Conservation (phyloP, 2,888 invertebrate species). For the Caenorhabditis angaria region DNA sequence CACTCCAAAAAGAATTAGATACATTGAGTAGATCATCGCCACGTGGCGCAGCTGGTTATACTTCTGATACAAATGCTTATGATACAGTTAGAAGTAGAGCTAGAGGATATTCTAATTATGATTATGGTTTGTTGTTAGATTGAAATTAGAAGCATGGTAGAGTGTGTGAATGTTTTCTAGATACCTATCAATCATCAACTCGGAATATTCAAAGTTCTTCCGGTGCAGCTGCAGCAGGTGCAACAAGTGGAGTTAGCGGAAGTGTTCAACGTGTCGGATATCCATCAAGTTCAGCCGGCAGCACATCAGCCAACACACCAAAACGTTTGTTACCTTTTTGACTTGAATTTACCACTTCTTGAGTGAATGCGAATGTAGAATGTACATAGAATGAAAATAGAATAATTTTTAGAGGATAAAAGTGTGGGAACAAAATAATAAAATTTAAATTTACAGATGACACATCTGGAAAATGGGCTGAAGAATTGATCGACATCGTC, state of each 20-base stretch:
- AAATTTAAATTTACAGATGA: conserved; percentile 32
- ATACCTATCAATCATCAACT: conserved; percentile 37
- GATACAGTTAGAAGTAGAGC: conserved; percentile 63
- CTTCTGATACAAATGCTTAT: conserved; percentile 65
- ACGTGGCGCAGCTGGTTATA: conserved; percentile 56
- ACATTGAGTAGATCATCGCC: conserved; percentile 68
- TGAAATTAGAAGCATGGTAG: neutral
- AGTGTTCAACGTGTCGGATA: conserved; percentile 19
- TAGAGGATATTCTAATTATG: conserved; percentile 66
- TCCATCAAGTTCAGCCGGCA: conserved; percentile 11
- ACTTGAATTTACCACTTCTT: neutral
- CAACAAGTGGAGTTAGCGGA: neutral
- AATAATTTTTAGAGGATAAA: neutral
- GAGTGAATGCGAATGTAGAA: neutral
- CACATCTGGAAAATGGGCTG: conserved; percentile 67
- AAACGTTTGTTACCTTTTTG: conserved; percentile 5
- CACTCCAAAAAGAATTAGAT: conserved; percentile 71
- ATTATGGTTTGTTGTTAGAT: conserved; percentile 62
- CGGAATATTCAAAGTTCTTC: conserved; percentile 28
- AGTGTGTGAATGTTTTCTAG: too few species aligned
- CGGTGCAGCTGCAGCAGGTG: conserved; percentile 16
- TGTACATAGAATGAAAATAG: neutral
- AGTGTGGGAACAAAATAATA: too few species aligned
- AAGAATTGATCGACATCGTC: conserved; percentile 72
- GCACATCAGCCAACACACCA: neutral